Percentiles rank a stretch among this genome's conserved stretches.
Evolutionary conservation across 2,888 invertebrate species (phyloP).

Genomic region (Phyllotreta striolata): DNA sequence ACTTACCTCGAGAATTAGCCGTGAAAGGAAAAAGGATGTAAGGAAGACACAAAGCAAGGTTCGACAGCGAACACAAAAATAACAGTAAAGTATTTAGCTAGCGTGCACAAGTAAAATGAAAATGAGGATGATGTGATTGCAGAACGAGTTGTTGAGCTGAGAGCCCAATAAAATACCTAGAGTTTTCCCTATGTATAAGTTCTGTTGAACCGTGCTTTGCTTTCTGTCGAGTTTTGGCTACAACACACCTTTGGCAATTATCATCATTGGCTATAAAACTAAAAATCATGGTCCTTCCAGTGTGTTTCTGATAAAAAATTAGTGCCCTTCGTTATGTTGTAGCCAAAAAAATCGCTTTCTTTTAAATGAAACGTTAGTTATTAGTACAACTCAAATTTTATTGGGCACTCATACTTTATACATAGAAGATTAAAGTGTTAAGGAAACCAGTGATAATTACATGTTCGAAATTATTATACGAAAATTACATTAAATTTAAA

Average conservation of each 20-base stretch:
- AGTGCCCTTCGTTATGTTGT: slow-evolving; percentile 44
- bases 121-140: slow-evolving; percentile 36
- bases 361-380: slow-evolving; percentile 54
- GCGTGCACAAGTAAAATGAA: slow-evolving; percentile 50
- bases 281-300: neutral
- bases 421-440: slow-evolving; percentile 47
- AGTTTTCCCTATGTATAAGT: slow-evolving; percentile 18
- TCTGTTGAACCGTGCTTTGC: slow-evolving; percentile 62
- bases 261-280: neutral
- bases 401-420: slow-evolving; percentile 60
- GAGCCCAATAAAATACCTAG: slow-evolving; percentile 60
- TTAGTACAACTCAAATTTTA: slow-evolving; percentile 60
- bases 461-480: slow-evolving; percentile 4
- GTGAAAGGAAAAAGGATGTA: slow-evolving; percentile 32
- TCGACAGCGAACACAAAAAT: slow-evolving; percentile 58
- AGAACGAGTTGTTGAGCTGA: slow-evolving; percentile 53
- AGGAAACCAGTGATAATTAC: slow-evolving; percentile 45
- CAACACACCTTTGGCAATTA: slow-evolving; percentile 20
- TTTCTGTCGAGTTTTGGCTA: slow-evolving; percentile 44
- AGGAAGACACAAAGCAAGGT: slow-evolving; percentile 61
- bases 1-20: slow-evolving; percentile 48
- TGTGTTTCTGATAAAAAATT: slow-evolving; percentile 23
- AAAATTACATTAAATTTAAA: no score
- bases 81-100: slow-evolving; percentile 40
- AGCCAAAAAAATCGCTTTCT: slow-evolving; percentile 37